Conservation (phyloP, 2,113 vertebrate genomes). For the Peromyscus polionotus region DNA sequence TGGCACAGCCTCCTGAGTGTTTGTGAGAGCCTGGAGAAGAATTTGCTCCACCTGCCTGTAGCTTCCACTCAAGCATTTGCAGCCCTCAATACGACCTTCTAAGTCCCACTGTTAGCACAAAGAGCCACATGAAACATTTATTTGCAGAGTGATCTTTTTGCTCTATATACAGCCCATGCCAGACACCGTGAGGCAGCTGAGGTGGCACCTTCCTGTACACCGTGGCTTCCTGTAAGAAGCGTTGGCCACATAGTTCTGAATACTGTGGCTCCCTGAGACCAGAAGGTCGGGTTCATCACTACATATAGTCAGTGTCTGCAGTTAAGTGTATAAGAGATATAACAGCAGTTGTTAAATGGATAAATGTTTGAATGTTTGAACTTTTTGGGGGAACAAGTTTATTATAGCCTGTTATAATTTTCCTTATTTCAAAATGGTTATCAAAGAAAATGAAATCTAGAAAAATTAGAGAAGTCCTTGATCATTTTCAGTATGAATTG, state of each 20-base stretch:
- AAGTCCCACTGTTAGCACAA: background rate
- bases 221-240: background rate
- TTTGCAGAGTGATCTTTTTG: background rate
- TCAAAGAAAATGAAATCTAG: background rate
- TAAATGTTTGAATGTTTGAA: background rate
- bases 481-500: background rate
- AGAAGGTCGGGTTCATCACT: background rate
- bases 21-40: background rate
- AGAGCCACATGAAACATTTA: background rate
- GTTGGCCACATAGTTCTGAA: background rate
- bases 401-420: background rate
- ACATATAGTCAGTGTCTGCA: background rate
- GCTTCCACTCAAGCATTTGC: background rate
- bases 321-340: background rate
- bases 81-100: background rate
- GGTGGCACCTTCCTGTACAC: background rate
- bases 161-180: background rate
- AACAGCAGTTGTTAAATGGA: background rate
- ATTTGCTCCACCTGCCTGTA: background rate
- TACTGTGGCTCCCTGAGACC: background rate
- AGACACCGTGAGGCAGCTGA: background rate
- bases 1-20: background rate
- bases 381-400: background rate
- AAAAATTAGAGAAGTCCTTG: background rate
- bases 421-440: background rate